A percentile compares a stretch with the other conserved stretches of the same genome.
These are phyloP conservation scores for Mactromeris polynyma DNA, from an alignment of 2,888 invertebrate genomes.

Conservation along the genomic window DNA sequence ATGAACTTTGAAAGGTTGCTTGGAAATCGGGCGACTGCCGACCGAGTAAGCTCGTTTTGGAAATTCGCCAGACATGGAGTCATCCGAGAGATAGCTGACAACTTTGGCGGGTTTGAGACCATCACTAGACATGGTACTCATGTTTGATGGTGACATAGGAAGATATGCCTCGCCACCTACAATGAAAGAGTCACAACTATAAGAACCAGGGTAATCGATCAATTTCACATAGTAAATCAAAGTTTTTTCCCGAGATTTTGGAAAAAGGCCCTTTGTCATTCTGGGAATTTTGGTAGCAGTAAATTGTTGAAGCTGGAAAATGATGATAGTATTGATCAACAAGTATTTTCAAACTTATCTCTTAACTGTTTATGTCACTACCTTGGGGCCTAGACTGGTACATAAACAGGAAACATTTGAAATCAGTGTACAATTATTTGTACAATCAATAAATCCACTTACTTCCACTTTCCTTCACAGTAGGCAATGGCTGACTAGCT, in stretches of 20 bases:
- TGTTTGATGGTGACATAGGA: slow-evolving; percentile 78
- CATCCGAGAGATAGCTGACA: slow-evolving; percentile 89
- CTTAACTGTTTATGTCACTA: too few relatives aligned
- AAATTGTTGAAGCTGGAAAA: too few relatives aligned
- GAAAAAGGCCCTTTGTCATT: too few relatives aligned
- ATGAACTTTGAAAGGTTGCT: slow-evolving; percentile 63
- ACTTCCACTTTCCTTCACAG: slow-evolving; percentile 83
- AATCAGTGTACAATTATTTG: too few relatives aligned
- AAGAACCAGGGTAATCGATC: background rate
- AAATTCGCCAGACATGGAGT: slow-evolving; percentile 88
- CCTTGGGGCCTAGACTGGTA: too few relatives aligned
- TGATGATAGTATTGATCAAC: too few relatives aligned
- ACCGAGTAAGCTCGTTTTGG: slow-evolving; percentile 93
- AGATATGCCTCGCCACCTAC: slow-evolving; percentile 89
- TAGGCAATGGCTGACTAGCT: slow-evolving; percentile 89
- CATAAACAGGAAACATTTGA: too few relatives aligned
- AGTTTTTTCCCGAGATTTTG: too few relatives aligned
- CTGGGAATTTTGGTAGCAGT: too few relatives aligned
- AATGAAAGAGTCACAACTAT: slow-evolving; percentile 24
- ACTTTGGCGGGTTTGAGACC: slow-evolving; percentile 93
- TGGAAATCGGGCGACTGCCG: slow-evolving; percentile 91
- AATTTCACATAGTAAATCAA: background rate
- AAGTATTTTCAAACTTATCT: too few relatives aligned
- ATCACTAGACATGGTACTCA: slow-evolving; percentile 72
- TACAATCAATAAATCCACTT: slow-evolving; percentile 49